Evolutionary conservation across 2,113 vertebrate genomes (phyloP).

Genomic region (Chaetodon trifascialis): DNA sequence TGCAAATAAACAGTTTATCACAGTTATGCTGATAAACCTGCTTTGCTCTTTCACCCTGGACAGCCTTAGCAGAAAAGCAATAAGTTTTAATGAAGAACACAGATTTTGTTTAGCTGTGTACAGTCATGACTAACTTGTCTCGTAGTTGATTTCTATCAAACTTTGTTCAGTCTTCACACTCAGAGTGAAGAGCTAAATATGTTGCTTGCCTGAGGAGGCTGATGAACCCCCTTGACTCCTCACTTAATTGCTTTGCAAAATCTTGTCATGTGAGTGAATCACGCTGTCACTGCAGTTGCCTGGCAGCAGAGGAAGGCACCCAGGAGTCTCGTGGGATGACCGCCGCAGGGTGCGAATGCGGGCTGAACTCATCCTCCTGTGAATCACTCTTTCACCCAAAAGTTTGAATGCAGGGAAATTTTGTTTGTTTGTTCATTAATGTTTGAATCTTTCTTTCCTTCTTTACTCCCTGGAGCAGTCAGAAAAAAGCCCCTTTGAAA

Average conservation of each 20-base stretch:
- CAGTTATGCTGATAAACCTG: not conserved
- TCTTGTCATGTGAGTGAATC: slow-evolving; percentile 54
- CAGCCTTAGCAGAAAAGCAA: not conserved
- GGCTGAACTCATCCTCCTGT: not conserved
- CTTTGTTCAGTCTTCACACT: slow-evolving; percentile 34
- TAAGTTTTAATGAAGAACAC: not conserved
- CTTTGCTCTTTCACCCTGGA: not conserved
- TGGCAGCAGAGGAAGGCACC: slow-evolving; percentile 59
- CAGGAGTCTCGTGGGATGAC: slow-evolving; percentile 37
- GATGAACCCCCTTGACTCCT: slow-evolving; percentile 54
- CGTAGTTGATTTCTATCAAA: slow-evolving; percentile 5
- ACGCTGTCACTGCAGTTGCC: slow-evolving; percentile 58
- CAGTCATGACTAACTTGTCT: not conserved
- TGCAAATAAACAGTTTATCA: not conserved
- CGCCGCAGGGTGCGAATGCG: not conserved
- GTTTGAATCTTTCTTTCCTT: not conserved
- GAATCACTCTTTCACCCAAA: slow-evolving; percentile 8
- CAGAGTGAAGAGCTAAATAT: slow-evolving; percentile 28
- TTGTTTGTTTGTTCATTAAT: not conserved
- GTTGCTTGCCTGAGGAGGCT: slow-evolving; percentile 49
- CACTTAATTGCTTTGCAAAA: slow-evolving; percentile 73
- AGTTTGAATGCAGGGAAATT: not conserved
- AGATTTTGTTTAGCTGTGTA: slow-evolving; percentile 2
- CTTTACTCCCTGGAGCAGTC: slow-evolving; percentile 33
- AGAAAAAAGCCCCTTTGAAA: slow-evolving; percentile 52